Base-by-base conservation (phyloP, 2,888 invertebrate genomes). In the Synanthedon andrenaeformis region DNA sequence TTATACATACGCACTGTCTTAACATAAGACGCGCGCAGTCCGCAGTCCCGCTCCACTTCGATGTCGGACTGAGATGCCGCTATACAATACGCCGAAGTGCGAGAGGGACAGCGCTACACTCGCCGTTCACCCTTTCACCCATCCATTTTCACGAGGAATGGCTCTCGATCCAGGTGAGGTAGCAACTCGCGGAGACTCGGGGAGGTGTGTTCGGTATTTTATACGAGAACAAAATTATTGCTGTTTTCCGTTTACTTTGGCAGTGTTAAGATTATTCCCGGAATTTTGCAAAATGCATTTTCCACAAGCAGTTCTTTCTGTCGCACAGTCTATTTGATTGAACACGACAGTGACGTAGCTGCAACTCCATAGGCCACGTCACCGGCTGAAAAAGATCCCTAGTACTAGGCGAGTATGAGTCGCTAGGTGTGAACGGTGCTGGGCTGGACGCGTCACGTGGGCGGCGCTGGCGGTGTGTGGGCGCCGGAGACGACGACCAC, bases 401-500 rank as follows among this genome's bases (percentile, higher is more conserved):
- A 49, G 57, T 56, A 56, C 55, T 54, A 54, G 49, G 52, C 41
- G 42, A 11, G 23, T 51, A 53, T 51, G 51, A 41, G 41, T 6
- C 49, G 49, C 12, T 49, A 49, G 49, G 56, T 42, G 66, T 59
- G 61, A 61, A 57, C 50, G 58, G 58, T 53, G 49, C 17, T 13
- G 23, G 23, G 59, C 55, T 54, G 54, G 60, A 35, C 52, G 52
- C 55, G 52, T 58, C 59, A 64, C 57, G 62, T 59, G 64, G 54
- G 62, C 54, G 63, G 63, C 51, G 59, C 57, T 56, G 64, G 62
- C n/a, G 65, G 65, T 49, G 51, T 28, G 12, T 35, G 51, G 41
- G 78, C 67, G 57, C 70, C 65, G 28, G 76, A 75, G 56, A 92
- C 91, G 55, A 93, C 92, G 53, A 92, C 92, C 50, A 92, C 90